Conservation (phyloP, 1,140 invertebrate species). For the Heliconius nattereri region DNA sequence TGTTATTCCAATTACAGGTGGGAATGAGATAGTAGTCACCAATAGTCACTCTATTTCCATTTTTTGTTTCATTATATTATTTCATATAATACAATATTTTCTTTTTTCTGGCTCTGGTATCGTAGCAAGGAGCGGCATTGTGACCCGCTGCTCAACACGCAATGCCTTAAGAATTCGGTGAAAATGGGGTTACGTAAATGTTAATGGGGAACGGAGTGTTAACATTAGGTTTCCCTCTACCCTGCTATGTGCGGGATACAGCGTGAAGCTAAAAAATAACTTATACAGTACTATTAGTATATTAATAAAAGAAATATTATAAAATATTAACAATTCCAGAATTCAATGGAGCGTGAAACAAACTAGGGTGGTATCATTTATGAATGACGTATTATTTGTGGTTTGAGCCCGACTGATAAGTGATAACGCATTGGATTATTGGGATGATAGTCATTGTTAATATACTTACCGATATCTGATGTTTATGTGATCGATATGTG, state of each 20-base stretch:
- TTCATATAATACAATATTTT: too few relatives aligned
- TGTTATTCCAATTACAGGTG: too few relatives aligned
- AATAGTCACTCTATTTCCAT: background rate
- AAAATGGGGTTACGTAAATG: too few relatives aligned
- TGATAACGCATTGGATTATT: conserved; percentile 42
- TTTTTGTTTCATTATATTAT: background rate
- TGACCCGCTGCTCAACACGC: too few relatives aligned
- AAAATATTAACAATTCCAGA: conserved; percentile 1
- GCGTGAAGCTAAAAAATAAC: too few relatives aligned
- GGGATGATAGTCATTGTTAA: conserved; percentile 32
- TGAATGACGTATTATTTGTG: conserved; percentile 45
- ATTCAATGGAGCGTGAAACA: conserved; percentile 22
- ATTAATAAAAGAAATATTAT: background rate
- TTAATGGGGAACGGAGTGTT: too few relatives aligned
- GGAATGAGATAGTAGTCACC: background rate
- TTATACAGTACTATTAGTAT: background rate
- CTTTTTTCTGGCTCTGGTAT: too few relatives aligned
- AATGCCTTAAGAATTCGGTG: too few relatives aligned
- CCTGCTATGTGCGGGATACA: too few relatives aligned
- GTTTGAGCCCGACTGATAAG: conserved; percentile 38
- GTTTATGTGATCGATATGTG: background rate
- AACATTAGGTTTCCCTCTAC: too few relatives aligned
- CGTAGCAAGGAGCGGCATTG: too few relatives aligned
- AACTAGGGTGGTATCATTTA: conserved; percentile 28
- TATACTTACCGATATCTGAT: conserved; percentile 27